Evolutionary conservation across 2,113 vertebrate species (phyloP).

Genomic region (Mobula hypostoma): DNA sequence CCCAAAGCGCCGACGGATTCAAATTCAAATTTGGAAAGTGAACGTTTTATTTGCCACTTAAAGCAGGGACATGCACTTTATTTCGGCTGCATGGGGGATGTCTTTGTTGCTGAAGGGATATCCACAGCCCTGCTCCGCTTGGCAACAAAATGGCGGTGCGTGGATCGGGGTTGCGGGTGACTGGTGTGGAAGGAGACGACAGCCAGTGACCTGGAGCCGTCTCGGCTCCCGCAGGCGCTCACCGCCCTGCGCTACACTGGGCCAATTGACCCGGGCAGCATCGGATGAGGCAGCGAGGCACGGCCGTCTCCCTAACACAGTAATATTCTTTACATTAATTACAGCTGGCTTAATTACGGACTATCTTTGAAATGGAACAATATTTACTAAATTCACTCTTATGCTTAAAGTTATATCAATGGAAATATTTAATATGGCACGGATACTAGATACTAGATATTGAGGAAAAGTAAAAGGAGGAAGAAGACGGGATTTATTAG

Average conservation of each 20-base stretch:
- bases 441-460: too few species aligned
- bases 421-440: background rate
- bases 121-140: background rate
- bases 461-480: background rate
- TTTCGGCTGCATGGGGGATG: background rate
- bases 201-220: background rate
- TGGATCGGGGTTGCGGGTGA: background rate
- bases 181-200: conserved; percentile 11
- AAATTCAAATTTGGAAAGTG: background rate
- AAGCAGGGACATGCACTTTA: background rate
- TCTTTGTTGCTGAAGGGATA: conserved; percentile 6
- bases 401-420: background rate
- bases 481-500: background rate
- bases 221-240: background rate
- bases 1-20: background rate
- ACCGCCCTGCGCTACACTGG: too few species aligned
- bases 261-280: background rate
- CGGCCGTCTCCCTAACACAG: background rate
- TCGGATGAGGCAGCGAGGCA: background rate
- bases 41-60: background rate
- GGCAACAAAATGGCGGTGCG: conserved; percentile 21
- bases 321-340: too few species aligned
- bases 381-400: too few species aligned
- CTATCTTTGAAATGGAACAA: background rate
- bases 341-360: background rate